Conservation (phyloP, 2,797 vertebrate genomes). For the Sebastes hubbsi region DNA sequence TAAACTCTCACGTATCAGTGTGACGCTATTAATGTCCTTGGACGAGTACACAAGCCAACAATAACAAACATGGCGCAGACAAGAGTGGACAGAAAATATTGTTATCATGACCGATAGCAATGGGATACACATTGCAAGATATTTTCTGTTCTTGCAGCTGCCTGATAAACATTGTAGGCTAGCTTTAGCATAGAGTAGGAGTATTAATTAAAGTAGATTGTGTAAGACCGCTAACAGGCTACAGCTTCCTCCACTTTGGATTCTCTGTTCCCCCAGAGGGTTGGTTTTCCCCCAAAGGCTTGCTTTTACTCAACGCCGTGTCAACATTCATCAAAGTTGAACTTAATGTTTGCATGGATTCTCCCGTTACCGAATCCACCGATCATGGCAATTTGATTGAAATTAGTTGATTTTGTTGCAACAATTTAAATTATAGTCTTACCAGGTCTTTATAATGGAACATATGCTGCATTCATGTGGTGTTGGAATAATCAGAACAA, state of each 20-base stretch:
- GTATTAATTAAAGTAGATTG: background rate
- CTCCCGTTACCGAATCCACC: background rate
- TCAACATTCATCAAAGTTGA: background rate
- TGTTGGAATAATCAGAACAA: background rate
- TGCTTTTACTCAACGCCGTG: too few species aligned
- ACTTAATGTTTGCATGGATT: background rate
- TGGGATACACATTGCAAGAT: background rate
- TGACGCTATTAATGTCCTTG: background rate
- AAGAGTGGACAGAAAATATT: background rate
- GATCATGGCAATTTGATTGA: background rate
- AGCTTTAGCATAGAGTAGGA: background rate
- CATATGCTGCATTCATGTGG: background rate
- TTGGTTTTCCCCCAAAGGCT: background rate
- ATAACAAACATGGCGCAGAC: background rate
- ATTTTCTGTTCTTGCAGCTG: background rate
- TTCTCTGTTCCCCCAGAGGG: too few species aligned
- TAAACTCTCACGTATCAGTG: background rate
- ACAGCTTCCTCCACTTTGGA: too few species aligned
- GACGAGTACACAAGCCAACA: background rate
- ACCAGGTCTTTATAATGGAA: background rate
- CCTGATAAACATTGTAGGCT: background rate
- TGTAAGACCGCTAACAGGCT: background rate
- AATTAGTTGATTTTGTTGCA: background rate
- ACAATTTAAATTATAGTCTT: background rate
- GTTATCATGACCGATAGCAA: background rate